These are phyloP conservation scores for Ormyrus nitidulus DNA, from an alignment of 2,888 invertebrate species.

Conservation along the genomic window DNA sequence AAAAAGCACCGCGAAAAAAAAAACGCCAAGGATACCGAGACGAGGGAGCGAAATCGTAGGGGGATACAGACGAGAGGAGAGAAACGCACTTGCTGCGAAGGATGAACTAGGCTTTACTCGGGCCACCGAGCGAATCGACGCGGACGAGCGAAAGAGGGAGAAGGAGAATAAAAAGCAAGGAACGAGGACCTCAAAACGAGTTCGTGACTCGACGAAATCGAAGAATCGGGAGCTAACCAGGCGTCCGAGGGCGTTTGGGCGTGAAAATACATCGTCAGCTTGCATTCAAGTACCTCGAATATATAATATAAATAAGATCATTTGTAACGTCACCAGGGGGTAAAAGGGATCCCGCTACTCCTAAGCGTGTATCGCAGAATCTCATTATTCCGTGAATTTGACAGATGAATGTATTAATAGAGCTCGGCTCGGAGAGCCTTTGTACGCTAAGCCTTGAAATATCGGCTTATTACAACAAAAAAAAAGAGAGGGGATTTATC, in stretches of 20 bases:
- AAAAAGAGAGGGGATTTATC: slow-evolving; percentile 37
- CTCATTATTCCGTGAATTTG: slow-evolving; percentile 45
- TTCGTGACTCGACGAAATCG: slow-evolving; percentile 55
- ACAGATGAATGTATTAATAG: slow-evolving; percentile 53
- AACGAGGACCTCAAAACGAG: slow-evolving; percentile 27
- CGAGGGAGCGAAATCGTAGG: slow-evolving; percentile 6
- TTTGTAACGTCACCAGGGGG: slow-evolving; percentile 38
- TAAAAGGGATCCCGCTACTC: slow-evolving; percentile 26
- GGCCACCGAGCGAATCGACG: slow-evolving; percentile 37
- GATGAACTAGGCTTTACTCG: slow-evolving; percentile 38
- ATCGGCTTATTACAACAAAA: slow-evolving; percentile 38
- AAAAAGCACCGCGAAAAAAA: slow-evolving; percentile 5
- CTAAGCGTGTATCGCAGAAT: slow-evolving; percentile 16
- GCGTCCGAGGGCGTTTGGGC: slow-evolving; percentile 50
- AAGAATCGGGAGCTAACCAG: slow-evolving; percentile 54
- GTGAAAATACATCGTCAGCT: slow-evolving; percentile 56
- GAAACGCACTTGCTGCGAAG: slow-evolving; percentile 50
- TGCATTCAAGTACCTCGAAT: slow-evolving; percentile 51
- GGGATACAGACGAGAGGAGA: slow-evolving; percentile 26
- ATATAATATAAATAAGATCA: slow-evolving; percentile 52
- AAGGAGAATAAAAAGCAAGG: slow-evolving; percentile 11
- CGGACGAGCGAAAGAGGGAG: slow-evolving; percentile 14
- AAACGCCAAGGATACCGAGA: not conserved
- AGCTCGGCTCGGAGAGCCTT: slow-evolving; percentile 14
- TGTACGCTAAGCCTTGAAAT: slow-evolving; percentile 39